Base-by-base conservation (phyloP, 2,888 invertebrate species). In the Chaitophorus viminalis region DNA sequence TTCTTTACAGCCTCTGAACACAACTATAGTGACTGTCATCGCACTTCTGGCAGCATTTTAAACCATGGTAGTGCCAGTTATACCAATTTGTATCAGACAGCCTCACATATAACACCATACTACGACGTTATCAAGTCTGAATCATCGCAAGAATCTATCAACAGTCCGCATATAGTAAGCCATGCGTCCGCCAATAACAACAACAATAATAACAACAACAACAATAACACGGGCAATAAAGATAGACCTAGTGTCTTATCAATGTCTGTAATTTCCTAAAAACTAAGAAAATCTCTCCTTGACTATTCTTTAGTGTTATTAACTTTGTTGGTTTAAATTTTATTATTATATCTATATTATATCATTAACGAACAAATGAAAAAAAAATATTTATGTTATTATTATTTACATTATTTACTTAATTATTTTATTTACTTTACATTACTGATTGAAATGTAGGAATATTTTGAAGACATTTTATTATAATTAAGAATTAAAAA, bases 51-150 rank as follows among this genome's bases (percentile, higher is more conserved):
- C 18, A 84, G 88, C 14, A 81, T 89, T n/a, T 84, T 89, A 25
- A 89, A 89, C 70, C 89, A 89, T 74, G 88, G 88, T 39, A 89
- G 74, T 85, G 77, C 84, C 17, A 82, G 89, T 21, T 65, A 90
- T 89, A 76, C 89, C n/a, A 89, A 89, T 60, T 88, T 90, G 31
- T 90, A 90, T 46, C 87, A 85, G n/a, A 89, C 89, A 76, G 82
- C 81, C 5, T 25, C 83, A 29, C 83, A 89, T n/a, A 82, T 89
- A n/a, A 81, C 89, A 17, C 74, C 74, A 25, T 90, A 89, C 82
- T 88, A 90, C 72, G 89, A 79, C 3, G 72, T 79, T 29, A 60
- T 88, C 8, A 88, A 83, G 65, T 70, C 88, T 1, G 83, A 88
- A 54, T 54, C 83, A 18, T 82, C 82, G 0, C 81, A 88, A 82